Evolutionary conservation across 30 jellyfish, hydroid and myxozoan species (phyloP).

Genomic region (Cassiopea xamachana): DNA sequence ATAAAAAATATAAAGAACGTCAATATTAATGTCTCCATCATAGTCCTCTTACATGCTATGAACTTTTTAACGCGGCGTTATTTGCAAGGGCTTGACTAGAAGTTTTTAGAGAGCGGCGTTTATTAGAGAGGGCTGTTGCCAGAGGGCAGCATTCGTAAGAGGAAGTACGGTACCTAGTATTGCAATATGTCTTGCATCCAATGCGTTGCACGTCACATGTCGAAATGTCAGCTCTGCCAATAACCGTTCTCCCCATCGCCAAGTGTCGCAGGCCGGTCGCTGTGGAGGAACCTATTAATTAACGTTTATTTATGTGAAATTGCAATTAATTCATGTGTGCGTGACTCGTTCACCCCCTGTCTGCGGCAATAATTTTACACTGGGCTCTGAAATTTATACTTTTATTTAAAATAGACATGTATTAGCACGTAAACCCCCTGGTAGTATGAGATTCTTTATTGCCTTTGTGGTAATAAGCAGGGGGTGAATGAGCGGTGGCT

Average conservation of each 20-base stretch:
- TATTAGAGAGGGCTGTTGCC: too few species aligned
- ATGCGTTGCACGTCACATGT: not conserved
- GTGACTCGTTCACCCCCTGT: slow-evolving; percentile 33
- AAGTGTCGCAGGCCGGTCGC: not conserved
- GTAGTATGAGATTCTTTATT: not conserved
- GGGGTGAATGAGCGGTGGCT: slow-evolving; percentile 38
- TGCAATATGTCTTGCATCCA: too few species aligned
- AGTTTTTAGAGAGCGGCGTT: too few species aligned
- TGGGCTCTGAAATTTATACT: not conserved
- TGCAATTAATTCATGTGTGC: not conserved
- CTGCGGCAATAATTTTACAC: not conserved
- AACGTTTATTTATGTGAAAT: not conserved
- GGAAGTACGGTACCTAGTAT: too few species aligned
- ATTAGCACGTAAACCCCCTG: not conserved
- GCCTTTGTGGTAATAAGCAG: not conserved
- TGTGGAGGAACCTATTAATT: slow-evolving; percentile 7
- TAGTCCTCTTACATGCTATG: too few species aligned
- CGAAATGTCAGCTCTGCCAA: not conserved
- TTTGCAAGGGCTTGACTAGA: too few species aligned
- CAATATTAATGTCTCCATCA: too few species aligned
- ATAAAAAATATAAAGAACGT: too few species aligned
- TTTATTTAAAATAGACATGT: not conserved
- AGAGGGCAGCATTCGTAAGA: too few species aligned
- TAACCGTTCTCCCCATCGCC: not conserved
- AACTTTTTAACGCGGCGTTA: too few species aligned